Conservation (phyloP, 2,888 invertebrate species). For the Metalampra italica region DNA sequence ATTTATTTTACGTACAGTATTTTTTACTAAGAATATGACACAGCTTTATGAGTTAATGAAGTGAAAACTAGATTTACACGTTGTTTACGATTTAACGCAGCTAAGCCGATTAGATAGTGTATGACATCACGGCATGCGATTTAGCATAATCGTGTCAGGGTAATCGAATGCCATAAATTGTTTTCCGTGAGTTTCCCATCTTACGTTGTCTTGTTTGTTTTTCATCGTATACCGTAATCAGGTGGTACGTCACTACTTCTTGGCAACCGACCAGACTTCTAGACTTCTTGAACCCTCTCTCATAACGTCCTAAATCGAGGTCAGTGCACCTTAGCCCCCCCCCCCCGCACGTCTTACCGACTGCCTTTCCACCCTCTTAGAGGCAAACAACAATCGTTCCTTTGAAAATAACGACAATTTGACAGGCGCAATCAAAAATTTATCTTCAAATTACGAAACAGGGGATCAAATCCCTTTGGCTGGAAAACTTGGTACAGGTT, state of each 20-base stretch:
- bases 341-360: too few relatives aligned
- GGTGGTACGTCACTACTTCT: slow-evolving; percentile 4
- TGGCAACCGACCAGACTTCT: background rate
- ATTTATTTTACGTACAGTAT: too few relatives aligned
- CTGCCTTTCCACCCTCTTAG: too few relatives aligned
- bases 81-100: slow-evolving; percentile 20
- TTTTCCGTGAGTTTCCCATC: slow-evolving; percentile 12
- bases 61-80: slow-evolving; percentile 5
- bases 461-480: background rate
- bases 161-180: slow-evolving; percentile 23
- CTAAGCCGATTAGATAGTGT: slow-evolving; percentile 40
- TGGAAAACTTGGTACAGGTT: background rate
- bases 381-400: too few relatives aligned
- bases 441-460: too few relatives aligned
- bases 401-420: too few relatives aligned
- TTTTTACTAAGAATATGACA: background rate
- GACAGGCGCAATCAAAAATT: too few relatives aligned
- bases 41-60: background rate
- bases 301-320: too few relatives aligned
- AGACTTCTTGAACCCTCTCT: background rate
- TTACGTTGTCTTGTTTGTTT: slow-evolving; percentile 7
- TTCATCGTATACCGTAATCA: slow-evolving; percentile 2
- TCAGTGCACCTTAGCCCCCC: too few relatives aligned
- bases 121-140: slow-evolving; percentile 27
- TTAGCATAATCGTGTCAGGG: slow-evolving; percentile 21